phyloP scores from a whole-genome alignment of 2,888 invertebrate species.

The Periphyllus acericola region DNA sequence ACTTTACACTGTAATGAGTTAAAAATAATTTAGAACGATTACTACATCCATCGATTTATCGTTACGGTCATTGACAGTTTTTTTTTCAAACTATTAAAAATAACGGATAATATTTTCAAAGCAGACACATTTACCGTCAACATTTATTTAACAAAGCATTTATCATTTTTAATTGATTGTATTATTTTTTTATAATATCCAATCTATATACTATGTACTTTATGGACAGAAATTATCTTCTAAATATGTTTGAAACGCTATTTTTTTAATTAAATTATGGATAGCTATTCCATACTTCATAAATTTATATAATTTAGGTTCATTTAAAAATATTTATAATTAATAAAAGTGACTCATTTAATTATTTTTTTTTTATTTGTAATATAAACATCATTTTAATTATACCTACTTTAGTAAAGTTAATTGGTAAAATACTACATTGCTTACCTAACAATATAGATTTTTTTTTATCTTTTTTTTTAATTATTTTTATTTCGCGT shows the following conservation, averaged over 20 bases:
- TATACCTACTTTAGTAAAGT: too few relatives aligned
- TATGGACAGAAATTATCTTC: not conserved
- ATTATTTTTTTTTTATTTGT: too few relatives aligned
- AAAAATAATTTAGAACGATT: not conserved
- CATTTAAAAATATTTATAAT: not conserved
- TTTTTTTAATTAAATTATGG: not conserved
- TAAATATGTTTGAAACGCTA: not conserved
- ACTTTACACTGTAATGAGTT: not conserved
- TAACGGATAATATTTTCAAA: not conserved
- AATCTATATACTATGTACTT: too few relatives aligned
- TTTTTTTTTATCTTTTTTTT: too few relatives aligned
- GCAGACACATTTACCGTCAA: not conserved
- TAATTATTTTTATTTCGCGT: too few relatives aligned
- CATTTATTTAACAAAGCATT: not conserved
- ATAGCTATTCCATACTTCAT: too few relatives aligned
- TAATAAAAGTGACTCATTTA: not conserved
- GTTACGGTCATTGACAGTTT: not conserved
- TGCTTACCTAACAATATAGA: too few relatives aligned
- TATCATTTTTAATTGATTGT: not conserved
- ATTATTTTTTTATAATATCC: not conserved
- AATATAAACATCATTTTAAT: too few relatives aligned
- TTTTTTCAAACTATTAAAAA: not conserved
- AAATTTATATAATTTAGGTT: too few relatives aligned
- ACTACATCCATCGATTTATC: not conserved
- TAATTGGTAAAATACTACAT: too few relatives aligned